Evolutionary conservation across 2,113 vertebrate genomes (phyloP), one percentile per base, ranked within the genome.

Genomic region (Heloderma charlesbogerti): DNA sequence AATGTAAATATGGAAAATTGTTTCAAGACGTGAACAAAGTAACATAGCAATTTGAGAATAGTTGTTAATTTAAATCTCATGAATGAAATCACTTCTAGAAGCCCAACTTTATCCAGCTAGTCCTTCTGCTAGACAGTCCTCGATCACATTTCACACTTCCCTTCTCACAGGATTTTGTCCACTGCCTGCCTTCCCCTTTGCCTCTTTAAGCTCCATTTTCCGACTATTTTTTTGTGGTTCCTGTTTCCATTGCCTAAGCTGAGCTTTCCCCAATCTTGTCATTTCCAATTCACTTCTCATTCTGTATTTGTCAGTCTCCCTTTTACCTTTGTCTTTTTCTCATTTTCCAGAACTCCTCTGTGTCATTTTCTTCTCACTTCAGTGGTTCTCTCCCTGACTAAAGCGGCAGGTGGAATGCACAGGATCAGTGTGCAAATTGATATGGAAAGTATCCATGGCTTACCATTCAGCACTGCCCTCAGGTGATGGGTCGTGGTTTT

Each of bases 231-330:
- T 92, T 84, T 3, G 0, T 63, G 43, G 43, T 91, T 87, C 72
- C 86, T 83, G 78, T 69, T 93, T 90, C 43, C 87, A 69, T 90
- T 93, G 94, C 90, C 91, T 83, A 92, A 88, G 63, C 37, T 27
- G 25, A 89, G 89, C 84, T 72, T 94, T 88, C 80, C 83, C 67
- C 57, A 48, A 92, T 94, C 90, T 78, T 92, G 72, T 92, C 88
- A 86, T 92, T 94, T 90, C 89, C 85, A 92, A 93, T 94, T 94
- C 67, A 91, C 84, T 93, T 93, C 91, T 91, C 92, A 89, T 90
- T 91, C 87, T 75, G n/a, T 43, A 93, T 93, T 92, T 93, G 72
- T 91, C 90, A 87, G 67, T 82, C 92, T 88, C 90, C 37, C 54
- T 91, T 94, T 92, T 27, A 75, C 51, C 78, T 80, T 66, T 79